Evolutionary conservation across 2,113 vertebrate genomes (phyloP), one percentile per base, ranked within the genome.

Genomic region (Paralichthys olivaceus): DNA sequence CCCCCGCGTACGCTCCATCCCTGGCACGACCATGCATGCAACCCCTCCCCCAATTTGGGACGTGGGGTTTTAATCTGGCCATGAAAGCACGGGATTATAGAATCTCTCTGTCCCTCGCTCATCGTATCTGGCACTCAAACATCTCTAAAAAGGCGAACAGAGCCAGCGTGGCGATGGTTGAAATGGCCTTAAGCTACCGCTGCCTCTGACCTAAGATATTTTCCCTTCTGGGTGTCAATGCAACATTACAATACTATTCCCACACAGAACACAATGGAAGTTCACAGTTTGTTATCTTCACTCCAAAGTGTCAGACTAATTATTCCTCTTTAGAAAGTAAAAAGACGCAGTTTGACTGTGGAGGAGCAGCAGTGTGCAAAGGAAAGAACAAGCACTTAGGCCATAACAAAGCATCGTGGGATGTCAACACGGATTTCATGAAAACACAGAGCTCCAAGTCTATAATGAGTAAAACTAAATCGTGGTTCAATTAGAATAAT

Each of bases 51-150:
- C 87, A 73, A 40, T 59, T 61, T 17, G 12, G 64, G 65, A 80
- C 63, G 47, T 47, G 56, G 69, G 90, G 90, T 89, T 93, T 91
- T 93, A 92, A 95, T 94, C 92, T 49, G 63, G 78, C 77, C 77
- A 81, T 51, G 49, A 84, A 88, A 87, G 71, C 76, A 69, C 43
- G 2, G 81, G 90, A 92, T 90, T 93, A 93, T 72, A 80, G 56
- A 74, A 90, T 87, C 79, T 87, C 72, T 72, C 62, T 59, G 84
- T 66, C 37, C 51, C 55, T 68, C 63, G 32, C 51, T 65, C 26
- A 0, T 53, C 34, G 55, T 59, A 58, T 61, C 65, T 58, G 40
- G n/a, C 5, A 34, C 72, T 63, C 25, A 67, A 75, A 72, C 45
- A 40, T 76, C 32, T 59, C 64, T 64, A 15, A 34, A 22, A 4